A percentile compares a stretch with the other conserved stretches of the same genome.
phyloP scores from a whole-genome alignment of 2,113 vertebrate genomes.

The Gasterosteus aculeatus region DNA sequence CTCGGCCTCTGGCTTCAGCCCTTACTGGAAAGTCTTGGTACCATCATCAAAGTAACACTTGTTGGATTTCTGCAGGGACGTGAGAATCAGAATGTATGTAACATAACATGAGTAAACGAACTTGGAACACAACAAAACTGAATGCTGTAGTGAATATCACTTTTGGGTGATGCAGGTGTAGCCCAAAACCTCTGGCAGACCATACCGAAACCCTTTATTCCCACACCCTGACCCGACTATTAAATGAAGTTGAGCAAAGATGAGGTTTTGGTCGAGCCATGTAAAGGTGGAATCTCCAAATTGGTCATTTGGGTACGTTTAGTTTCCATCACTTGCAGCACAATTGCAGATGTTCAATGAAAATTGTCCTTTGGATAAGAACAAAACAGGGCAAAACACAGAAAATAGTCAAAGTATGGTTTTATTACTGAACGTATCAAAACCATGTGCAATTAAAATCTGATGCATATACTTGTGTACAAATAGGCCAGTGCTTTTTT shows the following conservation, averaged over 20 bases:
- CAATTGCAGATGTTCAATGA: not conserved
- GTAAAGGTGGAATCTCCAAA: not conserved
- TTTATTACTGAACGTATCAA: conserved; percentile 72
- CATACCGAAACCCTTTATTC: not conserved
- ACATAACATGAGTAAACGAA: not conserved
- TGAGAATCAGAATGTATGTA: not conserved
- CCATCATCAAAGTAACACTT: not conserved
- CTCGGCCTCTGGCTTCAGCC: not conserved
- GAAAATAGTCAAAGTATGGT: not conserved
- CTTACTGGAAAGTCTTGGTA: not conserved
- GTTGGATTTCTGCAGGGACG: not conserved
- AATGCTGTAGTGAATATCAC: not conserved
- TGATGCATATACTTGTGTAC: conserved; percentile 5
- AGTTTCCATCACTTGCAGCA: not conserved
- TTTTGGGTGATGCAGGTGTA: not conserved
- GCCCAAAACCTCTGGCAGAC: not conserved
- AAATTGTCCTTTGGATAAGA: not conserved
- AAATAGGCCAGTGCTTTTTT: conserved; percentile 16
- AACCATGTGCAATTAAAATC: conserved; percentile 49
- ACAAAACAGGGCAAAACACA: not conserved
- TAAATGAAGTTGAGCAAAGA: not conserved
- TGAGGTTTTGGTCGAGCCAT: not conserved
- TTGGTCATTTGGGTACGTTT: not conserved
- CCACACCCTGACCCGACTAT: not conserved
- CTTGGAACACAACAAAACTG: not conserved